Percentiles rank a stretch among this genome's conserved stretches.
These are phyloP conservation scores for Caenorhabditis imperialis DNA, from an alignment of 2,888 invertebrate genomes.

Conservation along the genomic window DNA sequence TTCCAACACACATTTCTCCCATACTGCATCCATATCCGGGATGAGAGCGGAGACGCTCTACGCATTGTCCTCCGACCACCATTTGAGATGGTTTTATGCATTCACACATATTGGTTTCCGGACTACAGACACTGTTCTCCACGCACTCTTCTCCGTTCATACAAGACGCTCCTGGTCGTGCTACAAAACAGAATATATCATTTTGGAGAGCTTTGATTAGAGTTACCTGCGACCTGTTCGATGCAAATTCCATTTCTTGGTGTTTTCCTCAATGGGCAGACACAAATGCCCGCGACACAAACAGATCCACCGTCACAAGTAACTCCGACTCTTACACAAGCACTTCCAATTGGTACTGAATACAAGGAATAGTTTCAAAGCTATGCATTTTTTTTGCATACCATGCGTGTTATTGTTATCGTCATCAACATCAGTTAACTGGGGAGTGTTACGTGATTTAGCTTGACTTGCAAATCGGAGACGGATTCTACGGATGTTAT, in stretches of 20 bases:
- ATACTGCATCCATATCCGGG: constrained; percentile 74
- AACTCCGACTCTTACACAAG: constrained; percentile 68
- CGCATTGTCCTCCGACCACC: constrained; percentile 64
- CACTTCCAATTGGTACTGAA: constrained; percentile 66
- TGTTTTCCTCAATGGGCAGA: constrained; percentile 67
- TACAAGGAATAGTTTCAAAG: no score
- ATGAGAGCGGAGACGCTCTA: constrained; percentile 69
- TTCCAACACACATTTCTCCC: constrained; percentile 68
- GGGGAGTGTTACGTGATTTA: constrained; percentile 34
- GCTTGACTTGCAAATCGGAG: constrained; percentile 49
- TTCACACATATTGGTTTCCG: constrained; percentile 61
- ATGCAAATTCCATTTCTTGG: constrained; percentile 59
- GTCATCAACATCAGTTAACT: constrained; percentile 26
- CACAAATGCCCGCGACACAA: constrained; percentile 75
- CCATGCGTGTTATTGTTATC: constrained; percentile 12
- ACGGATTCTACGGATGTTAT: constrained; percentile 47
- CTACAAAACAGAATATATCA: constrained; percentile 46
- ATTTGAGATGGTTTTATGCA: constrained; percentile 67
- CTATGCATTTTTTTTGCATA: constrained; percentile 4
- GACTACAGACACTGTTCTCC: constrained; percentile 64
- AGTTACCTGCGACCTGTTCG: constrained; percentile 56
- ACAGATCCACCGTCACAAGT: constrained; percentile 73
- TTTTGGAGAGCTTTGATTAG: no score
- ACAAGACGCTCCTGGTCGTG: constrained; percentile 71
- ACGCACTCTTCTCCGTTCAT: constrained; percentile 66